A percentile compares a stretch with the other conserved stretches of the same genome.
Evolutionary conservation across 2,113 vertebrate genomes (phyloP).

Genomic region (Sylvia atricapilla): DNA sequence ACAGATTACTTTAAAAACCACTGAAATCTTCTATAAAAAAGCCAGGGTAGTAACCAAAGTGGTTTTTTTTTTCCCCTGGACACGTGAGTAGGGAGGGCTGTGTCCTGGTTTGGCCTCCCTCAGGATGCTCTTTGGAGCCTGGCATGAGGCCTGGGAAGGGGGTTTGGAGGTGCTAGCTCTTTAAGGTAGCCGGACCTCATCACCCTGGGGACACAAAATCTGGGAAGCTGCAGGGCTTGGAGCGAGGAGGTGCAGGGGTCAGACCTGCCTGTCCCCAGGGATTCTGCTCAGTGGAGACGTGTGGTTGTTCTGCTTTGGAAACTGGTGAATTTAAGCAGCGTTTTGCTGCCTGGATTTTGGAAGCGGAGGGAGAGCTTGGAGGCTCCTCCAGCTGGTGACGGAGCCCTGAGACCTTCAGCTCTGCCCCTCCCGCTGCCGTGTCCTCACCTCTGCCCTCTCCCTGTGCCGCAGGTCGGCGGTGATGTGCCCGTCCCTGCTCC

Average conservation of each 20-base stretch:
- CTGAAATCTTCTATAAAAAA: neutral
- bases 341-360: neutral
- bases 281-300: fast-evolving
- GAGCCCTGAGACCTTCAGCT: neutral
- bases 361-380: neutral
- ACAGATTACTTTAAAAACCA: neutral
- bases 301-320: neutral
- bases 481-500: neutral
- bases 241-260: neutral
- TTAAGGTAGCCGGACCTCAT: fast-evolving
- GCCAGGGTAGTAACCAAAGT: neutral
- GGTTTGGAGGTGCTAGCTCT: neutral
- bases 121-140: neutral
- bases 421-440: neutral
- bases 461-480: conserved; percentile 37
- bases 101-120: neutral
- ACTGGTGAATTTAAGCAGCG: fast-evolving
- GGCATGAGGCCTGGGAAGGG: neutral
- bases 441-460: conserved; percentile 6
- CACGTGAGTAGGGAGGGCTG: fast-evolving
- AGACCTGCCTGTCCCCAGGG: neutral
- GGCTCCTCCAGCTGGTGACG: neutral
- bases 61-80: neutral
- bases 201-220: neutral
- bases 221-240: neutral